phyloP scores from a whole-genome alignment of 2,113 vertebrate species.

The Oreochromis spilurus region DNA sequence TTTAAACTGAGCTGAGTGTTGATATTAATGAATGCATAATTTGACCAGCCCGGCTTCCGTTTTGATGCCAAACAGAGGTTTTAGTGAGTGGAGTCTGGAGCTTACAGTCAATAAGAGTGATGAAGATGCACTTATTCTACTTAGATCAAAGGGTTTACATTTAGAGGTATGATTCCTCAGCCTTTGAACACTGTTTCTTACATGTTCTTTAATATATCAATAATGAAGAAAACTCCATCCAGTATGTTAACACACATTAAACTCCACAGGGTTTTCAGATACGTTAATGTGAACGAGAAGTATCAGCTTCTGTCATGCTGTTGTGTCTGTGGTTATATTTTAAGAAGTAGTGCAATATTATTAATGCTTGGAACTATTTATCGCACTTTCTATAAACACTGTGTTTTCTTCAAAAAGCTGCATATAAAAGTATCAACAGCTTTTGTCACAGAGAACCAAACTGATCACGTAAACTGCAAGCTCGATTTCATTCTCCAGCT shows the following conservation, averaged over 20 bases:
- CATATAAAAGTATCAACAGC: neutral
- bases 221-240: neutral
- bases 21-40: neutral
- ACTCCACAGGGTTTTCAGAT: neutral
- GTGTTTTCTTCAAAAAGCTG: neutral
- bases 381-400: neutral
- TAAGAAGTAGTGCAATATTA: neutral
- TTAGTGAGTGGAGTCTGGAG: neutral
- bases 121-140: neutral
- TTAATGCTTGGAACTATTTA: neutral
- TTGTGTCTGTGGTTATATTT: neutral
- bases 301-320: neutral
- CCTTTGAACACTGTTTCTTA: neutral
- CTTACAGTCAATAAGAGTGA: neutral
- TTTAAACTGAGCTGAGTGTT: neutral
- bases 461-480: neutral
- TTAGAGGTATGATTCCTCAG: neutral
- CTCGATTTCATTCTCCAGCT: neutral
- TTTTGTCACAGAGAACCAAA: neutral
- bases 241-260: neutral
- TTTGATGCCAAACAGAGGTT: constrained; percentile 22
- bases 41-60: neutral
- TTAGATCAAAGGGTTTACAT: neutral
- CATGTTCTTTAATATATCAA: neutral
- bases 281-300: neutral